Conservation (phyloP, 2,888 invertebrate species). For the Mesorhabditis sp. region DNA sequence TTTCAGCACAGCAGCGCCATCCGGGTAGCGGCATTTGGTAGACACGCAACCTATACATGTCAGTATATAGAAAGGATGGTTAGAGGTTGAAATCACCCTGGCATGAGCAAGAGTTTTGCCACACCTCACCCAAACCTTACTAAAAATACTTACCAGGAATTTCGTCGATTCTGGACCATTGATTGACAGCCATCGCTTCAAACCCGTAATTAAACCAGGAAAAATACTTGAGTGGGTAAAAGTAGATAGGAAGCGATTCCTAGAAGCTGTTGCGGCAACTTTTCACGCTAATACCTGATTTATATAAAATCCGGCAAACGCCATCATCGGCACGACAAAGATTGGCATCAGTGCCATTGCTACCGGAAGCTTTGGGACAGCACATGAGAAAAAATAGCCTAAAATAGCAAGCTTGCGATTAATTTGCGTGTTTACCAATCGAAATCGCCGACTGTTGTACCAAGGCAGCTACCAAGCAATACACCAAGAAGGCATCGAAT, state of each 20-base stretch:
- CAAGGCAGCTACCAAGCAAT: slow-evolving; percentile 60
- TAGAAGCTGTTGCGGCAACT: slow-evolving; percentile 67
- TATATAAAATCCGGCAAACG: slow-evolving; percentile 75
- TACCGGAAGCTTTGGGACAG: slow-evolving; percentile 73
- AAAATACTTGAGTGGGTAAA: slow-evolving; percentile 59
- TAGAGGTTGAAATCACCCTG: slow-evolving; percentile 13
- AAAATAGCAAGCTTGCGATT: slow-evolving; percentile 33
- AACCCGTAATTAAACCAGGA: slow-evolving; percentile 60
- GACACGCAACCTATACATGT: slow-evolving; percentile 11
- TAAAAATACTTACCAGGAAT: slow-evolving; percentile 36
- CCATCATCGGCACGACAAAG: slow-evolving; percentile 82
- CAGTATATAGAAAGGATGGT: slow-evolving; percentile 2
- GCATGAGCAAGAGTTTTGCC: slow-evolving; percentile 6
- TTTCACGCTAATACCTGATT: slow-evolving; percentile 1
- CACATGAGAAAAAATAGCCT: slow-evolving; percentile 87
- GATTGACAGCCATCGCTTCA: slow-evolving; percentile 59
- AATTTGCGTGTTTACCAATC: slow-evolving; percentile 24
- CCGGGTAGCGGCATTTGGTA: slow-evolving; percentile 17
- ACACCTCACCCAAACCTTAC: not conserved
- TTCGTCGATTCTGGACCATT: slow-evolving; percentile 57
- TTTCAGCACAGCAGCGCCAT: slow-evolving; percentile 40
- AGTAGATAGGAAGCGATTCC: slow-evolving; percentile 62
- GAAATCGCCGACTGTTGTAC: slow-evolving; percentile 53
- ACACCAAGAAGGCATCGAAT: slow-evolving; percentile 65
- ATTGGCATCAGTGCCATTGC: slow-evolving; percentile 86